These are phyloP conservation scores for Pantala flavescens DNA, from an alignment of 1,140 invertebrate genomes.

Conservation along the genomic window DNA sequence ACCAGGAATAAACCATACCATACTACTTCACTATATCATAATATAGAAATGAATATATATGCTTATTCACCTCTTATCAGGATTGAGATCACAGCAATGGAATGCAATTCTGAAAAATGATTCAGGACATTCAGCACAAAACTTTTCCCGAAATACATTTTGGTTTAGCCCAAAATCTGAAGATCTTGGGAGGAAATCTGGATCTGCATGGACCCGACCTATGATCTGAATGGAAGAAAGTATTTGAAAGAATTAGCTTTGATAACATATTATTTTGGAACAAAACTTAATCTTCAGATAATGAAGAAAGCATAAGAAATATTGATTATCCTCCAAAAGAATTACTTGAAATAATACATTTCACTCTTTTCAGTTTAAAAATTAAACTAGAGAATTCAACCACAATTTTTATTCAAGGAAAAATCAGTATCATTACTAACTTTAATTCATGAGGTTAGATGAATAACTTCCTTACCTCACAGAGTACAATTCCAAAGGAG, in stretches of 20 bases:
- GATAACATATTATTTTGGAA: background rate
- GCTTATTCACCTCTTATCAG: conserved; percentile 56
- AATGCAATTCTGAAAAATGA: conserved; percentile 80
- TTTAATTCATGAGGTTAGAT: background rate
- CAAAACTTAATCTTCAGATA: too few relatives aligned
- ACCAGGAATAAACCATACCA: background rate
- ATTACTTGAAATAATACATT: too few relatives aligned
- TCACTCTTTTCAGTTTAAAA: too few relatives aligned
- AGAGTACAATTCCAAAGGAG: conserved; percentile 91
- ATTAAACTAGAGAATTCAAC: too few relatives aligned
- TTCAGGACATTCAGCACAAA: conserved; percentile 77
- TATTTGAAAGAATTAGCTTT: conserved; percentile 15
- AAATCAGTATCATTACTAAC: too few relatives aligned
- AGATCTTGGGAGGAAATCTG: conserved; percentile 79
- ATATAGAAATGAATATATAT: conserved; percentile 12
- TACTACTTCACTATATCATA: background rate
- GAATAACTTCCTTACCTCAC: conserved; percentile 57
- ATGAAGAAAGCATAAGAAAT: too few relatives aligned
- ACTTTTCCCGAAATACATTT: conserved; percentile 73
- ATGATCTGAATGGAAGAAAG: conserved; percentile 58
- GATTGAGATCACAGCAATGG: conserved; percentile 77
- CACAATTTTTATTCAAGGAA: too few relatives aligned
- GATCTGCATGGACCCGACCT: conserved; percentile 83
- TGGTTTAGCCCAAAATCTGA: conserved; percentile 87
- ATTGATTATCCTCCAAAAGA: too few relatives aligned